Conservation (phyloP, 1,140 invertebrate species). For the Monochamus saltuarius region DNA sequence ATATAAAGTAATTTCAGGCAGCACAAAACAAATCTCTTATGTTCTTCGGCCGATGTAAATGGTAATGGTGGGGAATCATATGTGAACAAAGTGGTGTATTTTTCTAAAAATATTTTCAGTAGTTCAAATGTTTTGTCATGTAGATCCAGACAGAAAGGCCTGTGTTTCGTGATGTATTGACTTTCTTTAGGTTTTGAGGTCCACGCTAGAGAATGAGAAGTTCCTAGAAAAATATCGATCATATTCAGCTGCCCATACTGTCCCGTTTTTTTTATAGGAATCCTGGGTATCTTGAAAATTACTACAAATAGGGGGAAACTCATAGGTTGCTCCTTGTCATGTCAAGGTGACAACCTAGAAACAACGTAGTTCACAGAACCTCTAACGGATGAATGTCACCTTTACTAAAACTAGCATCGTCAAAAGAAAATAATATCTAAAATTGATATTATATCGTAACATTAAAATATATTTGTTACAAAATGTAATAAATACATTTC, state of each 20-base stretch:
- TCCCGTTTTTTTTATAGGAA: not conserved
- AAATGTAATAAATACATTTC: too few species aligned
- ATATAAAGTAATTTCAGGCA: conserved; percentile 62
- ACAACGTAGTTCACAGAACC: too few species aligned
- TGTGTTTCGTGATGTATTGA: conserved; percentile 59
- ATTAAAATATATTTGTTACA: too few species aligned
- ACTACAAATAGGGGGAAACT: not conserved
- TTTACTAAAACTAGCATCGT: too few species aligned
- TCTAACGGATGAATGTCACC: too few species aligned
- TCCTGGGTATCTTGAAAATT: too few species aligned
- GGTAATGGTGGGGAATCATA: conserved; percentile 51
- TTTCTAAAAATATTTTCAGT: conserved; percentile 61
- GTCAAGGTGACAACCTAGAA: too few species aligned
- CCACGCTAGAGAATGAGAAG: conserved; percentile 70
- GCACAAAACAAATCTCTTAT: conserved; percentile 62
- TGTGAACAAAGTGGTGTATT: conserved; percentile 59
- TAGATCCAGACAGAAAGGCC: conserved; percentile 66
- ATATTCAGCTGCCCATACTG: not conserved
- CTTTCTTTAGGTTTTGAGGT: conserved; percentile 61
- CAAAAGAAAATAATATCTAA: too few species aligned
- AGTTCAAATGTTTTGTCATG: conserved; percentile 62
- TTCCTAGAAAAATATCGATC: conserved; percentile 34
- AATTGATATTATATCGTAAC: too few species aligned
- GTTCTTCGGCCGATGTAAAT: conserved; percentile 57
- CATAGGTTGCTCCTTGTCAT: too few species aligned